These are phyloP conservation scores for Diogma glabrata DNA, from an alignment of 2,888 invertebrate species.

Conservation along the genomic window DNA sequence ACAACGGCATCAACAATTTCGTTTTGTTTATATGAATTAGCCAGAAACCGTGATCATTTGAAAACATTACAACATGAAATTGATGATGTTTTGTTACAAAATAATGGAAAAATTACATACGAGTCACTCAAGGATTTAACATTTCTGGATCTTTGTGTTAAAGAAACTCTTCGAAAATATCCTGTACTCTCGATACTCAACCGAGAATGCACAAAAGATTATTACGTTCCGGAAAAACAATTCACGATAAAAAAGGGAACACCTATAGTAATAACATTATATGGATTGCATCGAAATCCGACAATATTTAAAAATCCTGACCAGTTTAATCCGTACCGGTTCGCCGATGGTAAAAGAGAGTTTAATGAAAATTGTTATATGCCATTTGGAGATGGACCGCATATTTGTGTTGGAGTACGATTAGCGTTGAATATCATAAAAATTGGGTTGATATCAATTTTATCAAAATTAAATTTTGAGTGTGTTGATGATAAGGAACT, in stretches of 20 bases:
- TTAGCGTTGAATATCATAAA: conserved; percentile 28
- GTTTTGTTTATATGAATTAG: conserved; percentile 35
- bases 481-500: conserved; percentile 19
- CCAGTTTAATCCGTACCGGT: conserved; percentile 37
- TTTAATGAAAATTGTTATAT: conserved; percentile 27
- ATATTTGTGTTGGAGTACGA: conserved; percentile 31
- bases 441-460: conserved; percentile 27
- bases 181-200: conserved; percentile 36
- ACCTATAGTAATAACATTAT: conserved; percentile 30
- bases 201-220: conserved; percentile 32
- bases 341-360: conserved; percentile 25
- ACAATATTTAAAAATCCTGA: conserved; percentile 34
- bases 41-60: conserved; percentile 33
- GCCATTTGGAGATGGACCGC: conserved; percentile 35
- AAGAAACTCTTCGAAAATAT: conserved; percentile 36
- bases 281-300: conserved; percentile 36
- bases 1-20: conserved; percentile 35
- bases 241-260: conserved; percentile 31
- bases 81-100: conserved; percentile 26
- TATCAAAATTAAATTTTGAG: conserved; percentile 27
- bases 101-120: conserved; percentile 31
- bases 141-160: conserved; percentile 34
- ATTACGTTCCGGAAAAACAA: conserved; percentile 28
- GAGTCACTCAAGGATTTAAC: conserved; percentile 36
- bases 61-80: conserved; percentile 31